Percentiles rank a stretch among this genome's conserved stretches.
phyloP scores from a whole-genome alignment of 2,888 invertebrate genomes.

The Chironomus tentans region DNA sequence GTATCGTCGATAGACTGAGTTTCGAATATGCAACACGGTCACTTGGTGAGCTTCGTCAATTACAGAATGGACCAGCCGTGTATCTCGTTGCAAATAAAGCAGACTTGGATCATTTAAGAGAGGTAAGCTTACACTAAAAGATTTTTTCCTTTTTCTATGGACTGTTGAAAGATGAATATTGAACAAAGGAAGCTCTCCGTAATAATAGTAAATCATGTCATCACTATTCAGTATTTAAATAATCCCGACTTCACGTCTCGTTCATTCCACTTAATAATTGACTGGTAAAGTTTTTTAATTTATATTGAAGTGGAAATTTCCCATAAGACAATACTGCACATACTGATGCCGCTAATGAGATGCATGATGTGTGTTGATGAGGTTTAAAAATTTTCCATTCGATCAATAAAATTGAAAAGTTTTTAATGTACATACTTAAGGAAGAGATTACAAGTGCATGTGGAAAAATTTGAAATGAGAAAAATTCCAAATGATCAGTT shows the following conservation, averaged over 20 bases:
- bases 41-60: conserved; percentile 48
- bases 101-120: conserved; percentile 67
- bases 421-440: not conserved
- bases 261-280: not conserved
- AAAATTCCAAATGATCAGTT: too few species aligned
- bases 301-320: not conserved
- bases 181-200: not conserved
- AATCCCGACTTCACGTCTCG: not conserved
- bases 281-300: not conserved
- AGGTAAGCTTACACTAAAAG: conserved; percentile 44
- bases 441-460: too few species aligned
- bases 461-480: too few species aligned
- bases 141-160: too few species aligned
- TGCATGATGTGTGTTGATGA: not conserved
- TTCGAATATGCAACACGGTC: conserved; percentile 60
- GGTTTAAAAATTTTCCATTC: conserved; percentile 13
- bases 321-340: not conserved
- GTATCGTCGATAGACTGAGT: conserved; percentile 62
- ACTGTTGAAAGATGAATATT: not conserved
- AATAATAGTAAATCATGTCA: not conserved
- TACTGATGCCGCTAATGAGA: conserved; percentile 10
- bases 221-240: not conserved
- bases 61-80: conserved; percentile 46
- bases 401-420: not conserved
- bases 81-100: conserved; percentile 70